Evolutionary conservation across 2,113 vertebrate genomes (phyloP).

Genomic region (Chrysemys picta): DNA sequence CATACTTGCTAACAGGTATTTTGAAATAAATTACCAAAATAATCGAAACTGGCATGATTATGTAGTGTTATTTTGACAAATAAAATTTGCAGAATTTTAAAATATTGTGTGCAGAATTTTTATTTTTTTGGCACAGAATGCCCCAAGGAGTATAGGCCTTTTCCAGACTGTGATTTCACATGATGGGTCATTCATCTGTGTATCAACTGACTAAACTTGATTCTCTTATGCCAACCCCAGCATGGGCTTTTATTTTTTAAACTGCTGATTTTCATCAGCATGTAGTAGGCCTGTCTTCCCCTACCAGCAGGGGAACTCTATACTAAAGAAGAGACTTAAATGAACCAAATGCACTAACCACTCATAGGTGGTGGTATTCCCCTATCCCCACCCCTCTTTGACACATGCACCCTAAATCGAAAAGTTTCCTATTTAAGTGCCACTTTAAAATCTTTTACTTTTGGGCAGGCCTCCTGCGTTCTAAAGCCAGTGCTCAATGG

Average conservation of each 20-base stretch:
- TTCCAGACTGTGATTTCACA: not conserved
- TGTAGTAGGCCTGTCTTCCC: not conserved
- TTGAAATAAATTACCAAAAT: too few species aligned
- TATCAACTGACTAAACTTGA: not conserved
- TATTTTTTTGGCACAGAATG: too few species aligned
- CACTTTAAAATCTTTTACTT: not conserved
- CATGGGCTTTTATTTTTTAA: not conserved
- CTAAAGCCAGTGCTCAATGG: not conserved
- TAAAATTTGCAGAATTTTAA: too few species aligned
- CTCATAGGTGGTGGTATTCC: not conserved
- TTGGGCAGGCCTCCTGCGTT: not conserved
- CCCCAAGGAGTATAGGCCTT: not conserved
- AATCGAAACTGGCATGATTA: too few species aligned
- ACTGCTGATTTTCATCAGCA: not conserved
- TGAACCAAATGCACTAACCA: not conserved
- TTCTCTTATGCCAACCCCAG: not conserved
- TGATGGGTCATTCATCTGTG: not conserved
- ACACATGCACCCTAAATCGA: not conserved
- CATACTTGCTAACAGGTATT: too few species aligned
- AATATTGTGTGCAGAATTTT: too few species aligned
- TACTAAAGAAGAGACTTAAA: not conserved
- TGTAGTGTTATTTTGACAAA: too few species aligned
- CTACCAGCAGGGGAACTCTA: not conserved
- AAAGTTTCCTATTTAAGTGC: not conserved
- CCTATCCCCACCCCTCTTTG: not conserved